Evolutionary conservation across 2,888 invertebrate genomes (phyloP).

Genomic region (Sinelater perroti): DNA sequence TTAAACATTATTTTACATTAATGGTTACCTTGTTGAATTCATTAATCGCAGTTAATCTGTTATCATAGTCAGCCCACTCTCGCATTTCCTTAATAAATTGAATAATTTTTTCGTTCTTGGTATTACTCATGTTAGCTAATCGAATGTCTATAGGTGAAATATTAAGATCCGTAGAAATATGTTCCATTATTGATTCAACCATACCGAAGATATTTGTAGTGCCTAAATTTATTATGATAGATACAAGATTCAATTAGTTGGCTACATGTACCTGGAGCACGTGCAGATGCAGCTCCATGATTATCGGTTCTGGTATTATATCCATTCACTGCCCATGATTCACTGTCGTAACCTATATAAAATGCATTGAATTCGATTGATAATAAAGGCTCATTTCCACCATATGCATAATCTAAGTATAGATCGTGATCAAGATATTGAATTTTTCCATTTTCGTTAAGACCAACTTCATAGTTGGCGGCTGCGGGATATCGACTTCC

Average conservation of each 20-base stretch:
- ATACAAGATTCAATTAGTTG: neutral
- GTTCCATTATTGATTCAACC: conserved; percentile 73
- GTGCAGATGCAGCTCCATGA: conserved; percentile 69
- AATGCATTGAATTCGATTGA: conserved; percentile 54
- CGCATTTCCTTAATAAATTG: conserved; percentile 67
- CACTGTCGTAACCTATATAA: conserved; percentile 70
- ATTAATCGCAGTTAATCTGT: conserved; percentile 65
- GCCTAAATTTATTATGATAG: conserved; percentile 56
- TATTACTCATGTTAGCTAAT: conserved; percentile 62
- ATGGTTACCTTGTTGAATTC: conserved; percentile 69
- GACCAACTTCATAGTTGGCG: conserved; percentile 73
- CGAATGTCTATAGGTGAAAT: conserved; percentile 69
- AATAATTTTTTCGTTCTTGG: conserved; percentile 52
- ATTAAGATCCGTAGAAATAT: conserved; percentile 66
- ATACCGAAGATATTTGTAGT: conserved; percentile 70
- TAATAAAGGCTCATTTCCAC: conserved; percentile 64
- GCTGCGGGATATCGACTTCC: conserved; percentile 73
- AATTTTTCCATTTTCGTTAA: conserved; percentile 71
- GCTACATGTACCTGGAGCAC: conserved; percentile 71
- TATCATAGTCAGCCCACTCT: conserved; percentile 66
- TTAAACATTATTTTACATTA: neutral
- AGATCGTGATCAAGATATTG: conserved; percentile 68
- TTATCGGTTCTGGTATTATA: conserved; percentile 69
- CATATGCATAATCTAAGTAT: conserved; percentile 66
- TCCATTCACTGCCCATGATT: conserved; percentile 61